A percentile compares a stretch with the other conserved stretches of the same genome.
phyloP scores from a whole-genome alignment of 2,797 vertebrate species.

The Thripadectes ignobilis region DNA sequence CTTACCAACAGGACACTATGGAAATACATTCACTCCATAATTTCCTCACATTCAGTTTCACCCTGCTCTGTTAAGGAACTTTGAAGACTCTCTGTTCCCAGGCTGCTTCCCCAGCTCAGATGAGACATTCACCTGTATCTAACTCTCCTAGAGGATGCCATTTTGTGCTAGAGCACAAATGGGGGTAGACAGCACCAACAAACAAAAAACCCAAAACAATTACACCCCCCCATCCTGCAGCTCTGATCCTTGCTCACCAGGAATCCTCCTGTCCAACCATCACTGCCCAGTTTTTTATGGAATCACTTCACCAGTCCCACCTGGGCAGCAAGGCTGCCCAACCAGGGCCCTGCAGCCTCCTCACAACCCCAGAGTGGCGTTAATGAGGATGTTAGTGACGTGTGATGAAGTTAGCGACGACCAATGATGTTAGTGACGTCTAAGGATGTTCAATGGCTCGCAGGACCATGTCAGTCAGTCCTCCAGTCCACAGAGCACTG shows the following conservation, averaged over 20 bases:
- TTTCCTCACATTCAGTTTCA: background rate
- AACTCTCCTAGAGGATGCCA: background rate
- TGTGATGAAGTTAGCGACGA: background rate
- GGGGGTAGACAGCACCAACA: background rate
- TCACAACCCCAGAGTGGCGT: background rate
- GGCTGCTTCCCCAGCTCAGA: background rate
- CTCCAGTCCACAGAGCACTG: background rate
- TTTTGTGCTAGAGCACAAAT: background rate
- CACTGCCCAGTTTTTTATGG: background rate
- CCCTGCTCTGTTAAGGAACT: background rate
- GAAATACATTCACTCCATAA: background rate
- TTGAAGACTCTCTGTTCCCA: background rate
- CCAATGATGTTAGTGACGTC: background rate
- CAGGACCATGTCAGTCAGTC: background rate
- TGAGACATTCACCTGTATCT: background rate
- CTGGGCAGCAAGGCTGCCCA: background rate
- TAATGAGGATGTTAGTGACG: background rate
- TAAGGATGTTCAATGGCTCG: background rate
- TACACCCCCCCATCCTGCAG: fast-evolving
- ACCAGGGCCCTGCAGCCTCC: background rate
- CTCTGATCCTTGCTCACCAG: background rate
- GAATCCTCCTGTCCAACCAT: background rate
- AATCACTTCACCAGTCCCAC: background rate
- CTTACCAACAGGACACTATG: background rate
- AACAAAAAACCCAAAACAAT: fast-evolving